Conservation (phyloP, 2,797 vertebrate species). For the Pseudopleuronectes americanus region DNA sequence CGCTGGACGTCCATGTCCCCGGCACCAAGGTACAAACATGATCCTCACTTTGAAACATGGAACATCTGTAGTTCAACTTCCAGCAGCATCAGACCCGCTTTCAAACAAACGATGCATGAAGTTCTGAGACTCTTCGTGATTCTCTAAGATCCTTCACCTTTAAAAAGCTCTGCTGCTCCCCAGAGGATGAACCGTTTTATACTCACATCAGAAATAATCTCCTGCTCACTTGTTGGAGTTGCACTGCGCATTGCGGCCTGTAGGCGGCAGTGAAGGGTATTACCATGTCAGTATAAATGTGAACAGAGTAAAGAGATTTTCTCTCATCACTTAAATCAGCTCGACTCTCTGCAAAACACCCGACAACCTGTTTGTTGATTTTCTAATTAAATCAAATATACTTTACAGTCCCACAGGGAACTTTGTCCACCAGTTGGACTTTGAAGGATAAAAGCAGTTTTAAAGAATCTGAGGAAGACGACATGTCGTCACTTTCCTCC, state of each 20-base stretch:
- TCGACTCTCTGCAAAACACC: too few relatives aligned
- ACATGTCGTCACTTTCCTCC: background rate
- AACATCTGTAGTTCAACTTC: too few relatives aligned
- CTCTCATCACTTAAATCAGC: too few relatives aligned
- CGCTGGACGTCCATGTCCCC: conserved; percentile 51
- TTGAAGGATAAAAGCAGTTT: background rate
- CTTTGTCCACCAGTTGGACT: too few relatives aligned
- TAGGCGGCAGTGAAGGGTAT: conserved; percentile 7
- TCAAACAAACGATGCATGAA: too few relatives aligned
- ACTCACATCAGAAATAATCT: background rate
- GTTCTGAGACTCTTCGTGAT: too few relatives aligned
- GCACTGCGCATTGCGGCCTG: conserved; percentile 3
- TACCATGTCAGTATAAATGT: background rate
- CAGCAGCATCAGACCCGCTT: too few relatives aligned
- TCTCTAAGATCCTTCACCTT: too few relatives aligned
- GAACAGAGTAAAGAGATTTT: background rate
- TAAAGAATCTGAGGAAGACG: too few relatives aligned
- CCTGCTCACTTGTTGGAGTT: background rate
- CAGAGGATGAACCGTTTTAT: background rate
- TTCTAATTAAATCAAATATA: too few relatives aligned
- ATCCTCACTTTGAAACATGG: background rate
- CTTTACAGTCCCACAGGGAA: too few relatives aligned
- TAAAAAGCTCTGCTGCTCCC: background rate
- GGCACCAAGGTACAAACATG: conserved; percentile 49
- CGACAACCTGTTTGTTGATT: too few relatives aligned